A percentile compares a stretch with the other conserved stretches of the same genome.
These are phyloP conservation scores for Leucophenga varia DNA, from an alignment of 1,140 invertebrate genomes.

Conservation along the genomic window DNA sequence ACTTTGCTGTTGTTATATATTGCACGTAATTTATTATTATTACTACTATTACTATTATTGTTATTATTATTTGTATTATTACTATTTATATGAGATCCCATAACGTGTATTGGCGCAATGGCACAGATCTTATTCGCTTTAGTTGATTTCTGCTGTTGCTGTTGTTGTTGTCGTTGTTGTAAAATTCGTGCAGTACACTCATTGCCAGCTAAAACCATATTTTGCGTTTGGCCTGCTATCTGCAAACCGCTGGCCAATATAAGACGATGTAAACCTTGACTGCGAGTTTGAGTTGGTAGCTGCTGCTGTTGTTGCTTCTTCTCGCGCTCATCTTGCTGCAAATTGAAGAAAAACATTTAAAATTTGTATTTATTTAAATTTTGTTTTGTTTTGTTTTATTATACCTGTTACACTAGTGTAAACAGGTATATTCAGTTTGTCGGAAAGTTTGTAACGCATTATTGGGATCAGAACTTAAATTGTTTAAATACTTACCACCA, in stretches of 20 bases:
- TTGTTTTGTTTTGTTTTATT: too few species aligned
- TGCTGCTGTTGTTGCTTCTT: too few species aligned
- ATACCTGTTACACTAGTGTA: too few species aligned
- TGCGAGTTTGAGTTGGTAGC: slow-evolving; percentile 13
- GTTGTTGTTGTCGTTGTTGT: slow-evolving; percentile 26
- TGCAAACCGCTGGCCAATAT: slow-evolving; percentile 44
- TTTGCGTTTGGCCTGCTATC: slow-evolving; percentile 42
- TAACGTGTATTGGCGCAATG: slow-evolving; percentile 9
- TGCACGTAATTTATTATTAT: slow-evolving; percentile 44
- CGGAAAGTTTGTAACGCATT: too few species aligned
- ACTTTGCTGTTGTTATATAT: slow-evolving; percentile 45
- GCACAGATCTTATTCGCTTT: slow-evolving; percentile 4
- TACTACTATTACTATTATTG: not conserved
- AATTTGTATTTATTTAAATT: not conserved
- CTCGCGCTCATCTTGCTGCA: slow-evolving; percentile 39
- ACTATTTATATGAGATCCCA: slow-evolving; percentile 36
- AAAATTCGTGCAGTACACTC: slow-evolving; percentile 45
- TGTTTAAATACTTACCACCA: slow-evolving; percentile 23
- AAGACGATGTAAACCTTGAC: slow-evolving; percentile 31
- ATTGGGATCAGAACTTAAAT: too few species aligned
- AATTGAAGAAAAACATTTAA: too few species aligned
- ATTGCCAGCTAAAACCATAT: slow-evolving; percentile 46
- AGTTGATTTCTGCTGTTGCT: slow-evolving; percentile 13
- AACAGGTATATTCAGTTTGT: too few species aligned
- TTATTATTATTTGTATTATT: not conserved